phyloP scores from a whole-genome alignment of 2,797 vertebrate genomes.

The Acanthornis magna region DNA sequence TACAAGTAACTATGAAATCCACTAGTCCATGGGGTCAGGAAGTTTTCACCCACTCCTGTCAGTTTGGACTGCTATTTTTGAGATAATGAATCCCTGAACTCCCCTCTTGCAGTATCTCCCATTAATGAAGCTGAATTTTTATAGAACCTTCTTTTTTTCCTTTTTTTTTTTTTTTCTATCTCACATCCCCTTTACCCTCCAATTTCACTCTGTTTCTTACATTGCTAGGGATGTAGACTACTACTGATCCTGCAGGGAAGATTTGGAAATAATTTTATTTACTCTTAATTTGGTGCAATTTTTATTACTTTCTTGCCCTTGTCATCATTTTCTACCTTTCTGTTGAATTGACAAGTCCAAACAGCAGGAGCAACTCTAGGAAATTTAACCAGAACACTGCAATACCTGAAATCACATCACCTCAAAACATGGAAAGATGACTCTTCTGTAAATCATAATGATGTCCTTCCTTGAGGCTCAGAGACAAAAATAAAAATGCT shows the following conservation, averaged over 20 bases:
- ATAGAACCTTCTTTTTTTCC: background rate
- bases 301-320: background rate
- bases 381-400: background rate
- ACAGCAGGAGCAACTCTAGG: background rate
- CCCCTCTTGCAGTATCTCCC: conserved; percentile 1
- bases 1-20: conserved; percentile 20
- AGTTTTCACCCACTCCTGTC: conserved; percentile 46
- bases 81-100: conserved; percentile 64
- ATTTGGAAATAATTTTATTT: background rate
- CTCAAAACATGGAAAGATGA: background rate
- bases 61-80: conserved; percentile 45
- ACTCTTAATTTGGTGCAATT: background rate
- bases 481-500: background rate
- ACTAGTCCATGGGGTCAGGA: conserved; percentile 33
- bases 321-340: background rate
- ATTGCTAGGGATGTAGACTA: background rate
- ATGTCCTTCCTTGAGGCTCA: background rate
- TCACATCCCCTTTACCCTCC: background rate
- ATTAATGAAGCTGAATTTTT: conserved; percentile 36
- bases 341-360: background rate
- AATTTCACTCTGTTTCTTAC: background rate
- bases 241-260: background rate
- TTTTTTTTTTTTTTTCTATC: too few relatives aligned
- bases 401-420: background rate
- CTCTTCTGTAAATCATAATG: background rate